Percentiles rank a stretch among this genome's conserved stretches.
These are phyloP conservation scores for Sialis fuliginosa DNA, from an alignment of 2,888 invertebrate genomes.

Conservation along the genomic window DNA sequence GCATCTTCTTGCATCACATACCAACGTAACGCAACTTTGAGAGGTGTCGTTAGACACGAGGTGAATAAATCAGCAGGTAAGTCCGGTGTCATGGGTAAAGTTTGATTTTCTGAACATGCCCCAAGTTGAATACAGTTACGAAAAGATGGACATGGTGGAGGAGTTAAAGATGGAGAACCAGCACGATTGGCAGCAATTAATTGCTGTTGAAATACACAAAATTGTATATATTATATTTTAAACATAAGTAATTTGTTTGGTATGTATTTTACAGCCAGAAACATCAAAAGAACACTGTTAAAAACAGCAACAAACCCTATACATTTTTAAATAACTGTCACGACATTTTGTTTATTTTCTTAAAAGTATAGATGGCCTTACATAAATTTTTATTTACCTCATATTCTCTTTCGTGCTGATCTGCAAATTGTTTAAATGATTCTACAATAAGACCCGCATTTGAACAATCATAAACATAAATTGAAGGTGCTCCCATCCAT, in stretches of 20 bases:
- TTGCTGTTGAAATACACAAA: neutral
- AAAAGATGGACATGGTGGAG: conserved; percentile 32
- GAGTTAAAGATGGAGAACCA: conserved; percentile 7
- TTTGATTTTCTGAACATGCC: conserved; percentile 85
- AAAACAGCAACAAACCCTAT: neutral
- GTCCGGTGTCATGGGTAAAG: conserved; percentile 92
- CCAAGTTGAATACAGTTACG: conserved; percentile 92
- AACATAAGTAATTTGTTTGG: neutral
- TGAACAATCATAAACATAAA: conserved; percentile 98
- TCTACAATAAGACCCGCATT: conserved; percentile 95
- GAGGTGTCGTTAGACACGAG: conserved; percentile 94
- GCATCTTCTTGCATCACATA: conserved; percentile 74
- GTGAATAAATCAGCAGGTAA: conserved; percentile 96
- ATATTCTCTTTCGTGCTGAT: conserved; percentile 74
- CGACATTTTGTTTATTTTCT: neutral
- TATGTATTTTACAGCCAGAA: neutral
- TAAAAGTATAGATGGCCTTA: neutral
- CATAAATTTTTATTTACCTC: conserved; percentile 26
- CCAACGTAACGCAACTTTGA: conserved; percentile 90
- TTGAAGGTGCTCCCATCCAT: conserved; percentile 99
- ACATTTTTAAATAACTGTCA: neutral
- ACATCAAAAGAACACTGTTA: too few relatives aligned
- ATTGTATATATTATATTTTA: neutral
- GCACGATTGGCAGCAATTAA: conserved; percentile 1
- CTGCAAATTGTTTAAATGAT: conserved; percentile 74